Base-by-base conservation (phyloP, 2,888 invertebrate species). In the Atethmia centrago region DNA sequence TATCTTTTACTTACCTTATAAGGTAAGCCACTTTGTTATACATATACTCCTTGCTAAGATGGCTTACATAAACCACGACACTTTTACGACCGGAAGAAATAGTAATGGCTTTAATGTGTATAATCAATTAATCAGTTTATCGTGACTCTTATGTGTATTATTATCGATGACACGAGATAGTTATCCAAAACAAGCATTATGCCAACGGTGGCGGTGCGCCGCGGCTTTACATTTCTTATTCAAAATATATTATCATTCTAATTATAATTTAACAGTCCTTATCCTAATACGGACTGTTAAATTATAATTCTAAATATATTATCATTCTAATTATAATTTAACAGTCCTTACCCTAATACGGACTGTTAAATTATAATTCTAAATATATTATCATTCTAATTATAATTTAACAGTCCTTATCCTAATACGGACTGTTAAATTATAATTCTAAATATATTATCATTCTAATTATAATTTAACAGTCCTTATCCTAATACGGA, bases 1-100 rank as follows among this genome's bases (percentile, higher is more conserved):
- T 88, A 88, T 86, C 87, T 88, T 79, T 86, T 73, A 76, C 78
- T 72, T 69, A 79, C 71, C 77, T 73, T 79, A 80, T 86, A 82
- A 84, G 87, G 86, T 78, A 72, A 80, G 79, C 88, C 59, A 79
- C 85, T 80, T 79, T 71, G 7, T 5, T 36, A 36, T 36, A 5
- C 70, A 80, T 74, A 71, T 67, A 75, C 64, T 71, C 49, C 72
- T 84, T 61, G 61, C 40, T 77, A 49, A 71, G 73, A 59, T 63
- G 55, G 65, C 49, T 65, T 63, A 58, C 31, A 71, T 65, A 49
- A 64, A 51, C 66, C 12, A 28, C 73, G 45, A 72, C 59, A 53
- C 69, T 66, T 65, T 62, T 74, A 75, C 69, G 58, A 67, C 81
- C 76, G 85, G 81, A 80, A 81, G 69, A 67, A 84, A 70, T 56